Conservation (phyloP, 2,797 vertebrate genomes). For the Myotis pilosus region DNA sequence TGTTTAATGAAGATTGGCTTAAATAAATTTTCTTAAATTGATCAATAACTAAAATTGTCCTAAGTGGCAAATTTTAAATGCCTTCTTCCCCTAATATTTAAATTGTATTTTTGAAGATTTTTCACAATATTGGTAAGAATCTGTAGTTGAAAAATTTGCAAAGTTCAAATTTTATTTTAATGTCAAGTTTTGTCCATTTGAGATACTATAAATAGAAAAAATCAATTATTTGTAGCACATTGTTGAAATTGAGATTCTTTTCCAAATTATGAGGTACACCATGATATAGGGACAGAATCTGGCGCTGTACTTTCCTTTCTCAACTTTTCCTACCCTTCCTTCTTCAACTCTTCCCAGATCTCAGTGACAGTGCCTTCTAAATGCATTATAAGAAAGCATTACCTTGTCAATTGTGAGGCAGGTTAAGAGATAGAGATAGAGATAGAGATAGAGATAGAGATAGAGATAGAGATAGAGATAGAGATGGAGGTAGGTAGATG, state of each 20-base stretch:
- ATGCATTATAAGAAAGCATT: background rate
- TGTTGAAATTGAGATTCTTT: background rate
- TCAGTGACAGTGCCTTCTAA: background rate
- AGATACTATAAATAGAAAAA: background rate
- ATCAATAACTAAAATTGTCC: background rate
- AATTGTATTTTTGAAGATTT: background rate
- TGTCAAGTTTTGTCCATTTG: background rate
- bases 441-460: too few species aligned
- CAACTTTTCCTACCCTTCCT: background rate
- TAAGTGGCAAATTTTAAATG: background rate
- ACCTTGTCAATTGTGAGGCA: background rate
- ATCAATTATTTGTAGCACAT: background rate
- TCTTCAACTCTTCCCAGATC: background rate
- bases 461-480: too few species aligned
- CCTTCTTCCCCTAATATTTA: background rate
- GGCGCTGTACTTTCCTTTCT: background rate
- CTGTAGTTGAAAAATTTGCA: background rate
- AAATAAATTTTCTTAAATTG: background rate
- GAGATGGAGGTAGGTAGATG: too few species aligned
- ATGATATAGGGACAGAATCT: background rate
- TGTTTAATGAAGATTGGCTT: background rate
- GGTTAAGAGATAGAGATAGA: too few species aligned
- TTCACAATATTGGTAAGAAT: background rate
- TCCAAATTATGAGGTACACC: background rate
- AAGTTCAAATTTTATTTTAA: background rate